These are phyloP conservation scores for Spicauda simplicius DNA, from an alignment of 2,888 invertebrate species.

Conservation along the genomic window DNA sequence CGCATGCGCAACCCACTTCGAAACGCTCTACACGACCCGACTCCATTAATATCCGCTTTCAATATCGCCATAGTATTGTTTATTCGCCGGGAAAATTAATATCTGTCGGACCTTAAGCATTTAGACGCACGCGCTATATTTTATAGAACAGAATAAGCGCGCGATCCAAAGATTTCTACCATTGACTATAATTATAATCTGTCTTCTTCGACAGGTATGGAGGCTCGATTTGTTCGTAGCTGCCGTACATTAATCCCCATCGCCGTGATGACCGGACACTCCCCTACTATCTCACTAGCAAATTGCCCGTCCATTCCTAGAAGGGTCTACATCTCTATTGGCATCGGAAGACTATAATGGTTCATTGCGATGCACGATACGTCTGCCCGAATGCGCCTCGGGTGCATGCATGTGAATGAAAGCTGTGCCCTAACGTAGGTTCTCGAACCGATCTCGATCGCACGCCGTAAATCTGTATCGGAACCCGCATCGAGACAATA, in stretches of 20 bases:
- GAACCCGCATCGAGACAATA: background rate
- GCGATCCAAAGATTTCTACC: constrained; percentile 41
- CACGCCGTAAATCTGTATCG: constrained; percentile 14
- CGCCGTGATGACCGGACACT: constrained; percentile 62
- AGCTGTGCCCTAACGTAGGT: constrained; percentile 13
- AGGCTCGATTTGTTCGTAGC: constrained; percentile 44
- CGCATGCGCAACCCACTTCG: constrained; percentile 36
- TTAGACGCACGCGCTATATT: constrained; percentile 31
- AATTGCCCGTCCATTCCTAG: constrained; percentile 57
- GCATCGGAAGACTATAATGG: constrained; percentile 63
- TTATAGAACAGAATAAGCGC: constrained; percentile 22
- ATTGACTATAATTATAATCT: constrained; percentile 46
- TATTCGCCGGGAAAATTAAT: constrained; percentile 37
- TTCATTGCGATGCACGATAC: constrained; percentile 67
- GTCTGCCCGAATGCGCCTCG: constrained; percentile 60
- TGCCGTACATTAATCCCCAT: constrained; percentile 57
- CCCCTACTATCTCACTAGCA: constrained; percentile 64
- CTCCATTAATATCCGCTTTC: constrained; percentile 38
- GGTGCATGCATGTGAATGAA: constrained; percentile 66
- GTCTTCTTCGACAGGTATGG: constrained; percentile 41
- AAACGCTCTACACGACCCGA: constrained; percentile 33
- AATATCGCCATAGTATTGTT: constrained; percentile 36
- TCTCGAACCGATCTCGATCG: constrained; percentile 20
- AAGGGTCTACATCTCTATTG: constrained; percentile 64
- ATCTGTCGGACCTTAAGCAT: constrained; percentile 35